These are phyloP conservation scores for Catocala sponsa DNA, from an alignment of 2,888 invertebrate genomes.

Conservation along the genomic window DNA sequence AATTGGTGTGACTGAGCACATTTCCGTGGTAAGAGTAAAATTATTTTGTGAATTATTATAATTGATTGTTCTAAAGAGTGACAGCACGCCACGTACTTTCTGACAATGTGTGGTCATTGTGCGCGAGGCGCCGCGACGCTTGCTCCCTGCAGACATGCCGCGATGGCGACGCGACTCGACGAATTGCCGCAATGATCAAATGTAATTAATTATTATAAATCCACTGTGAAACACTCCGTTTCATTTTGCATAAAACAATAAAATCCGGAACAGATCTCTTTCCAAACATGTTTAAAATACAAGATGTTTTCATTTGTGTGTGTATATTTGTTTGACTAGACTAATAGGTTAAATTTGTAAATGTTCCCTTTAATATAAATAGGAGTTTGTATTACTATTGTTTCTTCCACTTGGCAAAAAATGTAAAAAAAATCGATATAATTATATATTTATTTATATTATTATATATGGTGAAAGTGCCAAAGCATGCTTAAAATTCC, in stretches of 20 bases:
- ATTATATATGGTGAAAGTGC: conserved; percentile 71
- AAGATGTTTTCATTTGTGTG: conserved; percentile 70
- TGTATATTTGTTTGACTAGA: conserved; percentile 84
- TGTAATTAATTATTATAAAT: not conserved
- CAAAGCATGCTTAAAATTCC: conserved; percentile 68
- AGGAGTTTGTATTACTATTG: conserved; percentile 49
- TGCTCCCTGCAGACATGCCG: too few species aligned
- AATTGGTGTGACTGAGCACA: conserved; percentile 61
- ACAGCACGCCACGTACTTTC: not conserved
- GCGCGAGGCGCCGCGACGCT: not conserved
- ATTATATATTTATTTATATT: conserved; percentile 53
- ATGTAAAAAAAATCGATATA: conserved; percentile 49
- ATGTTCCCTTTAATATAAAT: conserved; percentile 64
- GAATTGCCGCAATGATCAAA: conserved; percentile 17
- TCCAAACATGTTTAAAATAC: conserved; percentile 51
- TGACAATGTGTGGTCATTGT: conserved; percentile 26
- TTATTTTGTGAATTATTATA: conserved; percentile 48
- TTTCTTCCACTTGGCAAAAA: conserved; percentile 60
- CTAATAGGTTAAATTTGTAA: conserved; percentile 84
- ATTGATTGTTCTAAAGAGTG: conserved; percentile 42
- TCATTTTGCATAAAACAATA: conserved; percentile 9
- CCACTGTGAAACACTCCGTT: too few species aligned
- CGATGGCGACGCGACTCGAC: not conserved
- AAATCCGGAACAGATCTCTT: conserved; percentile 69
- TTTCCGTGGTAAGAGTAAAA: conserved; percentile 42